Conservation (phyloP, 2,888 invertebrate genomes). For the Ochropleura leucogaster region DNA sequence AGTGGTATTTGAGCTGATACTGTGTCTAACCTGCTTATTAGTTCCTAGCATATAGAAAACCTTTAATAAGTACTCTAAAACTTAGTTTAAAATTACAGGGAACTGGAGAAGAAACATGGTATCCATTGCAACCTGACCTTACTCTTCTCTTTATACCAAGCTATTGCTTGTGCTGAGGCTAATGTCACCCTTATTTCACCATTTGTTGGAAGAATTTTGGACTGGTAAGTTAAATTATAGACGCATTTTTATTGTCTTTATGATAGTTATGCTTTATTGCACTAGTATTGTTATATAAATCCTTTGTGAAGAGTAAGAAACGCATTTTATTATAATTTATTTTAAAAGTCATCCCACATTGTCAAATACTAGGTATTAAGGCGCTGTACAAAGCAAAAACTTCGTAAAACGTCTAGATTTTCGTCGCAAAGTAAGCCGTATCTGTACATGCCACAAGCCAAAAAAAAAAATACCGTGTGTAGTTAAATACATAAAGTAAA, state of each 20-base stretch:
- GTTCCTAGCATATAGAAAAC: not conserved
- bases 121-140: slow-evolving; percentile 99
- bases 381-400: not conserved
- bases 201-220: slow-evolving; percentile 99
- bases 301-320: no score
- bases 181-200: slow-evolving; percentile 99
- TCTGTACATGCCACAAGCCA: no score
- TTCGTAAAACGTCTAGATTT: no score
- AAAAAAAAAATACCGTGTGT: no score
- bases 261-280: no score
- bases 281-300: no score
- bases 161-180: slow-evolving; percentile 99
- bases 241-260: not conserved
- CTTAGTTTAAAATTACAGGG: slow-evolving; percentile 86
- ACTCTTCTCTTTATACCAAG: slow-evolving; percentile 98
- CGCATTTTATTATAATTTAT: no score
- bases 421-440: no score
- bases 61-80: not conserved
- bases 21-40: not conserved
- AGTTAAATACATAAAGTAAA: no score
- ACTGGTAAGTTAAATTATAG: slow-evolving; percentile 93
- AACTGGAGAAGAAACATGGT: slow-evolving; percentile 96
- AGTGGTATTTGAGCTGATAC: not conserved
- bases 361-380: no score
- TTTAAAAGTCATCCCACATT: no score